Base-by-base conservation (phyloP, 2,888 invertebrate genomes). In the Pollenia amentaria region DNA sequence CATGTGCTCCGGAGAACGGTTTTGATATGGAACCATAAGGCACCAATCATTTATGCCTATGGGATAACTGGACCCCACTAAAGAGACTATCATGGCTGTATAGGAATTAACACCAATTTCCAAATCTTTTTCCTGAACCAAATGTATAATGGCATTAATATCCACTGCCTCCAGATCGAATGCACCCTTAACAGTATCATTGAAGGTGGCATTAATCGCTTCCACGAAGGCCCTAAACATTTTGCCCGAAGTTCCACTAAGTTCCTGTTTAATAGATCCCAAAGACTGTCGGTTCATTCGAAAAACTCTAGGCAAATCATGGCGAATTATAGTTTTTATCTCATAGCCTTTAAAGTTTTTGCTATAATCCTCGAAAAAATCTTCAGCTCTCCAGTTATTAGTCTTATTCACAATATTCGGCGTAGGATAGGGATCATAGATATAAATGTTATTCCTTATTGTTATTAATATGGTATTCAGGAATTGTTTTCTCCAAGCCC, bases 41-140 rank as follows among this genome's bases (percentile, higher is more conserved):
- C 92, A 92, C 88, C 90, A 90, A 42, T 92, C 92, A 73, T 90
- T 91, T 9, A 91, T 90, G 46, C 90, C 90, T 6, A 92, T 89
- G 1, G 92, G 92, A 78, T 92, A 91, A 85, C 92, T 91, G 2
- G 84, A 78, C 57, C 89, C 89, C 2, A 89, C 70, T 6, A 40
- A 3, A 10, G 57, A 44, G 2, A 44, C 76, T 8, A 84, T 75
- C 4, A 87, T 29, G 40, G 89, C 89, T 0, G 91, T 90, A 53
- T 88, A 90, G 0, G 92, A 90, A 77, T 92, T 91, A 3, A 92
- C 87, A 10, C 91, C 76, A 0, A 91, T 90, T 78, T 92, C 92
- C 21, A 91, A 88, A 8, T 88, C 85, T 16, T 90, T 89, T 0
- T 87, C 48, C 9, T 51, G 46, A 12, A 89, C 75, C 81, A 70